Percentiles rank a stretch among this genome's conserved stretches.
Evolutionary conservation across 2,888 invertebrate species (phyloP).

Genomic region (Brachylomia viminalis): DNA sequence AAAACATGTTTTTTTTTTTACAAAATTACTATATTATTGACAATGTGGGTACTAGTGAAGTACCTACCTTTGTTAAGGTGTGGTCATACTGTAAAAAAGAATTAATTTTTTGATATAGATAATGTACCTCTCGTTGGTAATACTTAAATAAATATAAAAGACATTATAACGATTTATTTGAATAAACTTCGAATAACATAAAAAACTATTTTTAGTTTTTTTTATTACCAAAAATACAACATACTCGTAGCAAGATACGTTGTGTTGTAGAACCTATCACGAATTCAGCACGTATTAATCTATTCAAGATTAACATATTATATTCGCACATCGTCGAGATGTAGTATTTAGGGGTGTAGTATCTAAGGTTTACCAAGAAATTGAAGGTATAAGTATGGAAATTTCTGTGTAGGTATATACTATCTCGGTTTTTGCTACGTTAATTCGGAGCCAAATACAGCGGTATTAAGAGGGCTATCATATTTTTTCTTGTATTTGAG

Average conservation of each 20-base stretch:
- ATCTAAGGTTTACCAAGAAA: constrained; percentile 18
- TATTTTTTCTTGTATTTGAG: too few relatives aligned
- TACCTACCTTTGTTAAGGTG: too few relatives aligned
- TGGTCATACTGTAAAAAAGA: not conserved
- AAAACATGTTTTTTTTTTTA: too few relatives aligned
- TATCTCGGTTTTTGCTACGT: not conserved
- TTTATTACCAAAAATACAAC: not conserved
- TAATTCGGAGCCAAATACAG: not conserved
- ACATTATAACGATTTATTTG: not conserved
- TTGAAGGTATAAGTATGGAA: not conserved
- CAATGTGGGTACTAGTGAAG: too few relatives aligned
- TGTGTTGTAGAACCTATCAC: not conserved
- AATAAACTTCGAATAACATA: not conserved
- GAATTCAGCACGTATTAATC: constrained; percentile 16
- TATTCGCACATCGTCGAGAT: not conserved
- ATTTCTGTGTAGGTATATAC: not conserved
- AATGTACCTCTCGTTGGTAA: not conserved
- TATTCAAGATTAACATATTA: constrained; percentile 5
- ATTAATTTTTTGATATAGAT: not conserved
- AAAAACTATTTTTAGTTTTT: too few relatives aligned
- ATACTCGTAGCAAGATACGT: not conserved
- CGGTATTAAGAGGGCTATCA: too few relatives aligned
- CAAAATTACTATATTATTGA: too few relatives aligned
- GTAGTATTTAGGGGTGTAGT: not conserved
- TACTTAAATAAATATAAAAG: not conserved